Conservation (phyloP, 2,113 vertebrate species). For the Chamaea fasciata region DNA sequence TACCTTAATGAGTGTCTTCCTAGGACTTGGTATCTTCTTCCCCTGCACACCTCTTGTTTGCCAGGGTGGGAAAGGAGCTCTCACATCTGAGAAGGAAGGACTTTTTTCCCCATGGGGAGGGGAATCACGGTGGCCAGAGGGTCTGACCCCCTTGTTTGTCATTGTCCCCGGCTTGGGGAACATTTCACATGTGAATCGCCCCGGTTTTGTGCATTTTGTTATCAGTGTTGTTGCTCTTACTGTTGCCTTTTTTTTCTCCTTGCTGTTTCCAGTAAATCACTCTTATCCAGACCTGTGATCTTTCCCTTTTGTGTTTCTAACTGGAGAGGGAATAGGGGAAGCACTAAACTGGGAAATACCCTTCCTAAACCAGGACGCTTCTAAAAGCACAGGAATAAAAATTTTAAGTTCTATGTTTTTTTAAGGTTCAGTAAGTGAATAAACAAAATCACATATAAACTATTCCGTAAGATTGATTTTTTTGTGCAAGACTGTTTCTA, state of each 20-base stretch:
- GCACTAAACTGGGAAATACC: neutral
- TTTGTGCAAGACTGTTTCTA: neutral
- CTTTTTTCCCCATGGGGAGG: neutral
- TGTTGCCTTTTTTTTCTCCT: neutral
- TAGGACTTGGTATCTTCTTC: neutral
- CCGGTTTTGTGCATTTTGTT: neutral
- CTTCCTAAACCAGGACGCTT: neutral
- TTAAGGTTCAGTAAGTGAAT: neutral
- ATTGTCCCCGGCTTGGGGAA: neutral
- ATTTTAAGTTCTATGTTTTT: neutral
- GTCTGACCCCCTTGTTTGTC: neutral
- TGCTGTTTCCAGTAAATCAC: neutral
- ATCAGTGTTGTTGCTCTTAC: neutral
- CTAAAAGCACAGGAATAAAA: neutral
- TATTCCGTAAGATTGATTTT: neutral
- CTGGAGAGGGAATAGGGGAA: neutral
- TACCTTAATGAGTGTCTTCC: neutral
- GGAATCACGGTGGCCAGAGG: too few species aligned
- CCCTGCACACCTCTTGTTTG: accelerated
- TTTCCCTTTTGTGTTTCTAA: neutral
- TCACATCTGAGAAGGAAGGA: too few species aligned
- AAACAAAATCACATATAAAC: neutral
- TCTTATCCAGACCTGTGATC: neutral
- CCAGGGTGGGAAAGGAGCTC: neutral
- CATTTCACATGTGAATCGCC: accelerated